These are phyloP conservation scores for Laspeyria flexula DNA, from an alignment of 2,888 invertebrate species.

Conservation along the genomic window DNA sequence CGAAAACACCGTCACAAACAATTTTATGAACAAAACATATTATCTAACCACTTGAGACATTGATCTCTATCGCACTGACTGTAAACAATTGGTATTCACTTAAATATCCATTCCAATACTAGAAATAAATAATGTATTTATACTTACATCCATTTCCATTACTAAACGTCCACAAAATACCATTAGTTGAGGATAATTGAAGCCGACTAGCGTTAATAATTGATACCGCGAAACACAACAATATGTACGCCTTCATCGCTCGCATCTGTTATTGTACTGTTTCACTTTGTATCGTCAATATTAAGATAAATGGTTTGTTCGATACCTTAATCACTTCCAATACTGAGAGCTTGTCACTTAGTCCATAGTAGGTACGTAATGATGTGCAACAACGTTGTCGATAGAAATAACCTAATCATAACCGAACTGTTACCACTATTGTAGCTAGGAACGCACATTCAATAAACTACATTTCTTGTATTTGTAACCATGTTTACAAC, in stretches of 20 bases:
- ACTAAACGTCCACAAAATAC: conserved; percentile 63
- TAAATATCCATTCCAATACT: background rate
- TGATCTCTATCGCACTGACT: background rate
- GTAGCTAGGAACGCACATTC: background rate
- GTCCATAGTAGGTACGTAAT: conserved; percentile 20
- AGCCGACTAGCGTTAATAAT: conserved; percentile 32
- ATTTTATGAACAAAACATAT: background rate
- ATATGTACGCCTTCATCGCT: conserved; percentile 37
- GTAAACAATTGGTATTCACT: background rate
- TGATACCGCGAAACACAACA: conserved; percentile 29
- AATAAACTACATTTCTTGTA: conserved; percentile 14
- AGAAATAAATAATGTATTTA: conserved; percentile 9
- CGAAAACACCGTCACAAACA: background rate
- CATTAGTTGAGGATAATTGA: conserved; percentile 35
- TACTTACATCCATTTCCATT: conserved; percentile 77
- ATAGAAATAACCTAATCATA: conserved; percentile 14
- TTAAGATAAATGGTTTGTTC: conserved; percentile 8
- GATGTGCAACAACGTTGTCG: conserved; percentile 31
- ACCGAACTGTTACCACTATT: background rate
- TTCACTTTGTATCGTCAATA: background rate
- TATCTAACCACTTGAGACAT: background rate
- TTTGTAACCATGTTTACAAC: conserved; percentile 3
- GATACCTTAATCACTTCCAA: conserved; percentile 30
- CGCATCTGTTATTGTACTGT: conserved; percentile 24
- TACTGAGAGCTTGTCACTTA: conserved; percentile 5